Conservation (phyloP, 2,888 invertebrate species). For the Coenonympha glycerion region DNA sequence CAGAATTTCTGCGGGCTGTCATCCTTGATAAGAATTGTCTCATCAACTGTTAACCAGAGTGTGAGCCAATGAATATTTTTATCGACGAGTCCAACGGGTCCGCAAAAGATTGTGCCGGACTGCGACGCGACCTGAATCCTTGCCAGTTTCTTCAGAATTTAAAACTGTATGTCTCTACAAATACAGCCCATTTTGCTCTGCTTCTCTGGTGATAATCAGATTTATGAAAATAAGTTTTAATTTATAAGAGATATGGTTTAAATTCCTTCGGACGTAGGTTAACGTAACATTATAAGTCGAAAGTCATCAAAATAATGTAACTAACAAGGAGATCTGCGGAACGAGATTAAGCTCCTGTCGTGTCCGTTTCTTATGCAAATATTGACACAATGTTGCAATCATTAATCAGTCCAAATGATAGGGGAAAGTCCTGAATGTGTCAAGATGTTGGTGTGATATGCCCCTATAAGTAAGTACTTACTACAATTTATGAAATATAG, state of each 20-base stretch:
- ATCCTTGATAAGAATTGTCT: constrained; percentile 59
- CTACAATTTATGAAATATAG: too few species aligned
- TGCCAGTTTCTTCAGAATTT: constrained; percentile 29
- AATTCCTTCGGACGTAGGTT: background rate
- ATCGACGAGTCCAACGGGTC: constrained; percentile 66
- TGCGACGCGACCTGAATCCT: constrained; percentile 34
- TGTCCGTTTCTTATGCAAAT: constrained; percentile 74
- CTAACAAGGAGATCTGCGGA: constrained; percentile 54
- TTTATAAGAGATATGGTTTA: constrained; percentile 27
- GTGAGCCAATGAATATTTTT: constrained; percentile 74
- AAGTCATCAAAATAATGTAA: constrained; percentile 58
- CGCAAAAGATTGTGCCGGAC: constrained; percentile 37
- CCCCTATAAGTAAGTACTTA: too few species aligned
- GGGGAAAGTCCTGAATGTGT: constrained; percentile 28
- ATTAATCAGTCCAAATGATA: constrained; percentile 66
- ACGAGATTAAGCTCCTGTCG: constrained; percentile 60
- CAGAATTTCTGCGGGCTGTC: constrained; percentile 8
- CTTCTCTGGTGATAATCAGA: background rate
- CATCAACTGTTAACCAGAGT: constrained; percentile 71
- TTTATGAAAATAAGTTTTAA: constrained; percentile 22
- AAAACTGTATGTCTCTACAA: constrained; percentile 31
- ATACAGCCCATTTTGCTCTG: constrained; percentile 34
- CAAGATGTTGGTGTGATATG: constrained; percentile 30
- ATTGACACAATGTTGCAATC: constrained; percentile 68
- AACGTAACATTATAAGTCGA: constrained; percentile 46